Base-by-base conservation (phyloP, 2,113 vertebrate species). In the Pomatorhinus ruficollis region DNA sequence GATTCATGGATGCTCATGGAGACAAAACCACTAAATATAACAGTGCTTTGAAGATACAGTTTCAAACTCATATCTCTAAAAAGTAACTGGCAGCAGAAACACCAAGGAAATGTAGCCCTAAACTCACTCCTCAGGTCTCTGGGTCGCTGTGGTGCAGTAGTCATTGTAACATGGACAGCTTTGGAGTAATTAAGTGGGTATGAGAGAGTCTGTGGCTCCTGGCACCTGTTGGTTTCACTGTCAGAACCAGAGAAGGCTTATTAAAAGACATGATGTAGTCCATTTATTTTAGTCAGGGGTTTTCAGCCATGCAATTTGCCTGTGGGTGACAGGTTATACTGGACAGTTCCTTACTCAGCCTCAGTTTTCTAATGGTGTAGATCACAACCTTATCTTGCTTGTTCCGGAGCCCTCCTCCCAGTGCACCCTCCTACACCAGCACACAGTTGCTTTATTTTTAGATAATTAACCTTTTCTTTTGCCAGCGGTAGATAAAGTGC, bases 401-500 rank as follows among this genome's bases (percentile, higher is more conserved):
- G 40, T 50, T 70, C 57, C 84, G 94, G 54, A 90, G n/a, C 52
- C 7, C 23, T 83, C 59, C 75, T 92, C 65, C 44, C 61, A 72
- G 70, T 52, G 79, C 52, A 54, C 47, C 70, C 57, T 90, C 49
- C 70, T 79, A 61, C 65, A 71, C 42, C 42, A 76, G 57, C 44
- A 66, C 47, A 79, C 7, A 71, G 37, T 87, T 90, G 72, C 69
- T 94, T 90, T 89, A 89, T 92, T 96, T 94, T 94, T 90, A 79
- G 57, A 87, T 89, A 89, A 95, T 94, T 92, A 96, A 96, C 92
- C 92, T 97, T 94, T 84, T 89, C 45, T 92, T 89, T 88, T 81
- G 45, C 86, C 65, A 83, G 54, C 68, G 74, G 65, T 85, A 76
- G 91, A 96, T 87, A 78, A 92, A 93, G 45, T 77, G 16, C 79